Conservation (phyloP, 64 coral and sea anemone species). For the Dendronephthya gigantea region DNA sequence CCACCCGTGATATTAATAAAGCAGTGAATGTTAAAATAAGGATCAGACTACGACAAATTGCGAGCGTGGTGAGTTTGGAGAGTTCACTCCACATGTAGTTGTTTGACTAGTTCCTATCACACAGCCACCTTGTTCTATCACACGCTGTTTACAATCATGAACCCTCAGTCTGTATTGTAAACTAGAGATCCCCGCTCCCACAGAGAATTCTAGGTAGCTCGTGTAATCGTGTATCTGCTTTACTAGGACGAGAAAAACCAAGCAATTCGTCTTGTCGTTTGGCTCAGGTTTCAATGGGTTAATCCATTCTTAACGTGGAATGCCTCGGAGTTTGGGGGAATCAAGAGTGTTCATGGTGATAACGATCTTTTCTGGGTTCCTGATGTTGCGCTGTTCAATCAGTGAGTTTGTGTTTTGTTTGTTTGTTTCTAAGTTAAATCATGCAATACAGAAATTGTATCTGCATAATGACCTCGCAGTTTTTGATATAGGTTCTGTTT, state of each 20-base stretch:
- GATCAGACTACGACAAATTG: background rate
- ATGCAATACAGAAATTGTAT: no score
- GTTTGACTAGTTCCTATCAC: background rate
- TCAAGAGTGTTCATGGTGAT: slow-evolving; percentile 44
- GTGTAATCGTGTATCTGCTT: background rate
- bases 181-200: no score
- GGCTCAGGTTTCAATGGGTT: slow-evolving; percentile 41
- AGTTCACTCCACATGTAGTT: background rate
- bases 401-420: slow-evolving; percentile 24
- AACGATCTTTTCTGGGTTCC: slow-evolving; percentile 50
- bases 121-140: background rate
- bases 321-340: slow-evolving; percentile 38
- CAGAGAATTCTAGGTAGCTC: background rate
- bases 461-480: no score
- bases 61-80: background rate
- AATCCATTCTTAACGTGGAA: slow-evolving; percentile 72
- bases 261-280: background rate
- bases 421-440: background rate
- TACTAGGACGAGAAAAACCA: slow-evolving; percentile 7
- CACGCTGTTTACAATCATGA: no score
- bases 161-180: no score
- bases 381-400: slow-evolving; percentile 69
- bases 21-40: background rate
- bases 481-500: no score
- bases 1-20: background rate